Evolutionary conservation across 1,140 invertebrate genomes (phyloP).

Genomic region (Drosophila eugracilis): DNA sequence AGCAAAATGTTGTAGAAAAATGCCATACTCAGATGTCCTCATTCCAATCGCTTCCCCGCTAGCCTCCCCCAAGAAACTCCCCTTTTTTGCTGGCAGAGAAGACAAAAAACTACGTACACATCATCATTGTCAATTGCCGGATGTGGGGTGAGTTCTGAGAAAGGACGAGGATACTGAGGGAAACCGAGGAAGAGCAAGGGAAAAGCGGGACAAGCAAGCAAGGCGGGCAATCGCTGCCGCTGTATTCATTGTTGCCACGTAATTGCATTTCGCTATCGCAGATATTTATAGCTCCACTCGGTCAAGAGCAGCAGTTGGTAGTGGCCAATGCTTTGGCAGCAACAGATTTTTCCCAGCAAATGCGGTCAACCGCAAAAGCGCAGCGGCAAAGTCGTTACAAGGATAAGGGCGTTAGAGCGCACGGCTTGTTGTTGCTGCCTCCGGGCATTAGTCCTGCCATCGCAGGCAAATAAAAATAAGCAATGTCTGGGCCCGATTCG

Average conservation of each 20-base stretch:
- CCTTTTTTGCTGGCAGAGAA: conserved; percentile 36
- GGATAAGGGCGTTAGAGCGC: conserved; percentile 81
- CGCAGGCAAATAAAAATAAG: conserved; percentile 80
- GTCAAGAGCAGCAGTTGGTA: conserved; percentile 71
- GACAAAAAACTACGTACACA: conserved; percentile 81
- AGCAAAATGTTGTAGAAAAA: conserved; percentile 75
- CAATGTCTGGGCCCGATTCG: conserved; percentile 61
- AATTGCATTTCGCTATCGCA: conserved; percentile 83
- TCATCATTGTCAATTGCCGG: conserved; percentile 83
- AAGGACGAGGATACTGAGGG: neutral
- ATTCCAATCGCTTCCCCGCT: neutral
- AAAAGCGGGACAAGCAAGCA: conserved; percentile 16
- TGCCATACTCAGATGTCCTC: conserved; percentile 38
- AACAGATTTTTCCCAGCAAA: conserved; percentile 80
- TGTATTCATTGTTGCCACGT: conserved; percentile 83
- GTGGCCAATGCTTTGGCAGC: conserved; percentile 76
- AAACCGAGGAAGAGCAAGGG: neutral
- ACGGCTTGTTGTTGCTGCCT: conserved; percentile 50
- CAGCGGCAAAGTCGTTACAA: conserved; percentile 78
- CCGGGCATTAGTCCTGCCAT: conserved; percentile 16
- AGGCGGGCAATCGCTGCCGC: conserved; percentile 75
- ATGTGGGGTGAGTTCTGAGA: conserved; percentile 48
- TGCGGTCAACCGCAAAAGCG: conserved; percentile 82
- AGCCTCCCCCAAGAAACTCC: conserved; percentile 11
- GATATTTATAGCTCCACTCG: conserved; percentile 82